Evolutionary conservation across 2,888 invertebrate species (phyloP), one percentile per base, ranked within the genome.

Genomic region (Limnephilus lunatus): DNA sequence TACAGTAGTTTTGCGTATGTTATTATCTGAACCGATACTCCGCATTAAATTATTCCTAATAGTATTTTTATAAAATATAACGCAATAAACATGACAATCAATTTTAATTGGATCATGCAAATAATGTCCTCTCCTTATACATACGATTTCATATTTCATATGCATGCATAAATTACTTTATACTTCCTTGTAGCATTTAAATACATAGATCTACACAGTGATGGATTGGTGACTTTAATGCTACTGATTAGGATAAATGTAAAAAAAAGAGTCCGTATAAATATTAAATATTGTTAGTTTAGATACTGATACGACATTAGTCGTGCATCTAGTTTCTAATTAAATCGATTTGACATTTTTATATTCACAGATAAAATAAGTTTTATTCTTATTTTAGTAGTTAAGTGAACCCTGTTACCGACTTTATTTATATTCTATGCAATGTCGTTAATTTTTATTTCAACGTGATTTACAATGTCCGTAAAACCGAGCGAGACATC

Each of bases 391-490:
- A 81, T 90, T 90, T 90, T 30, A 53, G 82, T 82, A 81, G 82
- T 83, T 81, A 90, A 90, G 82, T 48, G 81, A 90, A 82, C 81
- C 44, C 82, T 82, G 80, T 89, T 83, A 85, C 68, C 31, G 39
- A 88, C 68, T 89, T 82, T 90, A 92, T 92, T 92, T 92, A 92
- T 92, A 80, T 15, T 53, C 81, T 85, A 87, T 90, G 83, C 81
- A 68, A 92, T 80, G 92, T 92, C 92, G 92, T 92, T 92, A 92
- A 92, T 82, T 90, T 92, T 92, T 92, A 86, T 91, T 90, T 85
- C 82, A 80, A 86, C 87, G 19, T 90, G 82, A 92, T 92, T 92
- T 92, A 92, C 86, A 39, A 30, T 35, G 85, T 39, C 25, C 83
- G 83, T 83, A 35, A 83, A 83, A 35, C 35, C 25, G 83, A 39